phyloP scores from a whole-genome alignment of 2,888 invertebrate genomes.

The Sinotaia quadrata region DNA sequence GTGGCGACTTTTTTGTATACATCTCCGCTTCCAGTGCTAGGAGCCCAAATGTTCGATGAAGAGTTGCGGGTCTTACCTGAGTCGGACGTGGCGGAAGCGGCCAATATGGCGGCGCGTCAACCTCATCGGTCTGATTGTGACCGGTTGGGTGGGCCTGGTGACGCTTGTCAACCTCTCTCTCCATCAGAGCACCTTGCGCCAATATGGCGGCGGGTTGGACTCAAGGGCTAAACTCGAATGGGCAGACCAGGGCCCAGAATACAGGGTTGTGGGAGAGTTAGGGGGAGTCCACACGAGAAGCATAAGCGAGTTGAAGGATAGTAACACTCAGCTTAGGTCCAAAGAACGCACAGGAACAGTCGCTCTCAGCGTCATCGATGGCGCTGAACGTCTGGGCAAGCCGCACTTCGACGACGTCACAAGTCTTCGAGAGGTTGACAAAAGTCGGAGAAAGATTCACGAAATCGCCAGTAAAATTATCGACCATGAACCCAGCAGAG shows the following conservation, averaged over 20 bases:
- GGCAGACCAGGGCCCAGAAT: no score
- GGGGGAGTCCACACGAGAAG: no score
- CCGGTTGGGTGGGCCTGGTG: slow-evolving; percentile 31
- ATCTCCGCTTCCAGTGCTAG: background rate
- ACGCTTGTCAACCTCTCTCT: slow-evolving; percentile 31
- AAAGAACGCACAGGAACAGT: no score
- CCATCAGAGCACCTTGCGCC: slow-evolving; percentile 3
- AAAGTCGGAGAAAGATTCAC: background rate
- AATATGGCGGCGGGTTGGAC: no score
- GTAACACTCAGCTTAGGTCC: no score
- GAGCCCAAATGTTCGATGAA: background rate
- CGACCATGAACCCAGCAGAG: no score
- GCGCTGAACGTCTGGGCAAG: no score
- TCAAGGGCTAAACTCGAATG: no score
- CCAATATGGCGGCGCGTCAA: slow-evolving; percentile 6
- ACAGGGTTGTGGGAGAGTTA: no score
- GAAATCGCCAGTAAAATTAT: background rate
- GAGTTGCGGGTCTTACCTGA: background rate
- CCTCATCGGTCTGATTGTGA: slow-evolving; percentile 15
- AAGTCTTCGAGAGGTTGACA: background rate
- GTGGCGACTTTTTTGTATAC: background rate
- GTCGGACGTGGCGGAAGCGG: slow-evolving; percentile 21
- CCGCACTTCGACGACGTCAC: no score
- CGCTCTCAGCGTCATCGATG: no score
- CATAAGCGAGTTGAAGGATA: no score